A percentile compares a stretch with the other conserved stretches of the same genome.
phyloP scores from a whole-genome alignment of 1,140 invertebrate species.

The Pectinophora gossypiella region DNA sequence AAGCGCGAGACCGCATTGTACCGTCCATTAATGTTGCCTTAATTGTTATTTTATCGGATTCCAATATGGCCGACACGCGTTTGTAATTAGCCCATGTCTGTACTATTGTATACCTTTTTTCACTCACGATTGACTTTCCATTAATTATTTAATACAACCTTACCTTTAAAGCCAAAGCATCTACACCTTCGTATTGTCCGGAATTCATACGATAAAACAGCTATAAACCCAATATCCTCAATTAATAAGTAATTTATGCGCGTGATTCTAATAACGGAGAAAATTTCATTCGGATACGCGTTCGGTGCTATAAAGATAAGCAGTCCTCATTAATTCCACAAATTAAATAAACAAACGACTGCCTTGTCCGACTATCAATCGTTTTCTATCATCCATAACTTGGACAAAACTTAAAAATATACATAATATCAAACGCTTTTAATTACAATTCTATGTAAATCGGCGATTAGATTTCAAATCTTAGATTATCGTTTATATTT shows the following conservation, averaged over 20 bases:
- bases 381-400: conserved; percentile 11
- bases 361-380: conserved; percentile 15
- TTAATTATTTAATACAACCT: no score
- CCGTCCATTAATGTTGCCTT: conserved; percentile 54
- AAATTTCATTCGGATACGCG: conserved; percentile 20
- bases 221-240: conserved; percentile 10
- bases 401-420: conserved; percentile 23
- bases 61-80: conserved; percentile 48
- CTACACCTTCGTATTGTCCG: no score
- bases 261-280: conserved; percentile 9
- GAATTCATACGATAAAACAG: neutral
- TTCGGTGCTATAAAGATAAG: conserved; percentile 46
- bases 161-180: no score
- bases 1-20: conserved; percentile 45
- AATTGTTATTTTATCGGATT: conserved; percentile 70
- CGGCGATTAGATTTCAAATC: conserved; percentile 22
- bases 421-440: conserved; percentile 30
- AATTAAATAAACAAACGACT: conserved; percentile 25
- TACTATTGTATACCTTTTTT: conserved; percentile 1
- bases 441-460: conserved; percentile 63
- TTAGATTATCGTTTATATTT: conserved; percentile 10
- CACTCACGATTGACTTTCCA: no score
- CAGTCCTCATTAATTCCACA: conserved; percentile 34
- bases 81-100: conserved; percentile 47
- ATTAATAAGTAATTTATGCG: conserved; percentile 16